Base-by-base conservation (phyloP, 1,140 invertebrate genomes). In the Eriosoma lanigerum region DNA sequence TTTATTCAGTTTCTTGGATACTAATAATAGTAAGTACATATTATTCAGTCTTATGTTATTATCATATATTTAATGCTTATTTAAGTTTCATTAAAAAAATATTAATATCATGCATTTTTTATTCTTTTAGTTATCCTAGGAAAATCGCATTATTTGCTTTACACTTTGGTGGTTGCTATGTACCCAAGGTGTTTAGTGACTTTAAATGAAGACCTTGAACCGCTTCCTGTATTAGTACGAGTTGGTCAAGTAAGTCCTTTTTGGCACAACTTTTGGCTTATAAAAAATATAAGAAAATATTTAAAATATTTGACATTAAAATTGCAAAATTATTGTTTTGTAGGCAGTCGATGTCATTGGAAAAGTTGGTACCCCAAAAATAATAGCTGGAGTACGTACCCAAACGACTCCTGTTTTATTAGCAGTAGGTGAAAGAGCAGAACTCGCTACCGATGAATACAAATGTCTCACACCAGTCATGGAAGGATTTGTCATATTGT, bases 131-230 rank as follows among this genome's bases (percentile, higher is more conserved):
- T 97, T 83, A 97, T 99, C 84, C 88, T 99, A 32, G 96, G 96
- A 81, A 94, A 96, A 85, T 96, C 95, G 24, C 98, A 99, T 85
- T 99, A 99, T 86, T 88, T 99, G 73, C 86, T 99, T 50, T 99
- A 98, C 87, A 95, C 95, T 1, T 86, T 99, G 83, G 96, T 97
- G 6, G 92, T 96, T 1, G 97, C 98, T 17, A 99, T 99, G 93
- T 97, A 99, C 85, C 97, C 98, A 0, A 91, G 98, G 82, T 98
- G 99, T 97, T 86, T 99, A n/a, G 96, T 99, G 6, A 99, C 98
- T n/a, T 96, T 99, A 83, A 95, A 99, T 87, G 96, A 98, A 85
- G 92, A 97, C 81, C 87, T 99, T 17, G 94, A 95, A 85, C 95
- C 97, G 60, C 86, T 99, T 58, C 94, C 97, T 81, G 96, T 99